Evolutionary conservation across 2,797 vertebrate genomes (phyloP).

Genomic region (Macropus fuliginosus): DNA sequence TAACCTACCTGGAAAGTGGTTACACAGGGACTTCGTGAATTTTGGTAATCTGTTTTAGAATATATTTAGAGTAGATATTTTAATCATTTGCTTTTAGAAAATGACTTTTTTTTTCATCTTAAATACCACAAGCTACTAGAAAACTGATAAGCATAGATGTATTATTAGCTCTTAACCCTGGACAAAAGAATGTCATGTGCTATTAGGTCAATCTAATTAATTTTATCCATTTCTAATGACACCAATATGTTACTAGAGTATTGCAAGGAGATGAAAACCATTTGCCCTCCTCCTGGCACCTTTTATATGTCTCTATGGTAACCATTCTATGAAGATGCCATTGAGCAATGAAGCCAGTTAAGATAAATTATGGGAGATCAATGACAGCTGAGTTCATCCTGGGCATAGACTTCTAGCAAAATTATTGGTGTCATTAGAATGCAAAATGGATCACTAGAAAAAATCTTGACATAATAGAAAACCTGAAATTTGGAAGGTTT

Average conservation of each 20-base stretch:
- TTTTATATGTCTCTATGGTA: slow-evolving; percentile 61
- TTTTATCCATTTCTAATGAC: slow-evolving; percentile 65
- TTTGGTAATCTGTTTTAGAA: background rate
- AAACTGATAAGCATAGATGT: slow-evolving; percentile 38
- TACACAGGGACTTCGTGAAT: background rate
- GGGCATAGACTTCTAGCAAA: slow-evolving; percentile 44
- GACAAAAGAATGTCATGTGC: slow-evolving; percentile 34
- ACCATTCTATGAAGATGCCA: slow-evolving; percentile 33
- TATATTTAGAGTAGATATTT: background rate
- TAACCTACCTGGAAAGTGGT: background rate
- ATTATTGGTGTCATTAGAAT: slow-evolving; percentile 42
- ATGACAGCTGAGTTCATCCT: slow-evolving; percentile 35
- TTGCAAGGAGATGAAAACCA: slow-evolving; percentile 32
- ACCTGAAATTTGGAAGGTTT: background rate
- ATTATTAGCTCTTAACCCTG: slow-evolving; percentile 53
- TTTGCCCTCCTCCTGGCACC: slow-evolving; percentile 38
- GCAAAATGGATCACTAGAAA: slow-evolving; percentile 27
- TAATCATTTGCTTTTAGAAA: background rate
- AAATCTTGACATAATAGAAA: slow-evolving; percentile 13
- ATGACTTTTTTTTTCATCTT: background rate
- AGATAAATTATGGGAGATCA: slow-evolving; percentile 59
- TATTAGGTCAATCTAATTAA: slow-evolving; percentile 67
- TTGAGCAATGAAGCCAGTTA: slow-evolving; percentile 65
- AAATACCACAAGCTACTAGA: background rate
- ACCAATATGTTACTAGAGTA: slow-evolving; percentile 48